Conservation (phyloP, 2,113 vertebrate genomes). For the Arothron firmamentum region DNA sequence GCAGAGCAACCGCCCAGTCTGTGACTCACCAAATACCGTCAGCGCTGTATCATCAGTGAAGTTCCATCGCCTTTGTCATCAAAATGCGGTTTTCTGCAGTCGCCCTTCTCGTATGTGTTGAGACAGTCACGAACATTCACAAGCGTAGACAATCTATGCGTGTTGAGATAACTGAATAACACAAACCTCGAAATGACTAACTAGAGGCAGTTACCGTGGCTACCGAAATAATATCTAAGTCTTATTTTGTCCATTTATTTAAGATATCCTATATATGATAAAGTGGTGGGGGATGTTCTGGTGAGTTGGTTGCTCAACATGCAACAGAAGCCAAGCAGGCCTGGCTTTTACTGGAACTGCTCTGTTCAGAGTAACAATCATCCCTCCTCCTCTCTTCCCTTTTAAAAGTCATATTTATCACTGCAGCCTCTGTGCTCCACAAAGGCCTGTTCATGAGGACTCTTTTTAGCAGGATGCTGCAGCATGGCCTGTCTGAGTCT, state of each 20-base stretch:
- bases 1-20: conserved; percentile 29
- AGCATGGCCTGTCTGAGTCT: conserved; percentile 16
- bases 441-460: not conserved
- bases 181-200: not conserved
- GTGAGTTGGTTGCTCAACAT: conserved; percentile 56
- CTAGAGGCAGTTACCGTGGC: conserved; percentile 13
- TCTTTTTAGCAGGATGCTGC: conserved; percentile 14
- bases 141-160: conserved; percentile 10
- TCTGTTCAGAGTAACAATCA: conserved; percentile 4
- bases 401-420: conserved; percentile 20
- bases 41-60: conserved; percentile 32
- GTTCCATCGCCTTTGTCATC: conserved; percentile 18
- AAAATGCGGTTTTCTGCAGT: not conserved
- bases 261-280: conserved; percentile 24
- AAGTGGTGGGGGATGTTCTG: too few species aligned
- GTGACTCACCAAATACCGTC: conserved; percentile 53
- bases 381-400: conserved; percentile 6
- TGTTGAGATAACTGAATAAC: not conserved
- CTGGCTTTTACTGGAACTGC: conserved; percentile 46
- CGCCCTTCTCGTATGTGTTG: conserved; percentile 6
- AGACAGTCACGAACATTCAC: not conserved
- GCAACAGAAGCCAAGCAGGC: conserved; percentile 37
- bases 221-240: too few species aligned
- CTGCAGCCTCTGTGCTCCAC: conserved; percentile 2
- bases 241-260: conserved; percentile 31